Evolutionary conservation across 2,113 vertebrate genomes (phyloP).

Genomic region (Scatophagus argus): DNA sequence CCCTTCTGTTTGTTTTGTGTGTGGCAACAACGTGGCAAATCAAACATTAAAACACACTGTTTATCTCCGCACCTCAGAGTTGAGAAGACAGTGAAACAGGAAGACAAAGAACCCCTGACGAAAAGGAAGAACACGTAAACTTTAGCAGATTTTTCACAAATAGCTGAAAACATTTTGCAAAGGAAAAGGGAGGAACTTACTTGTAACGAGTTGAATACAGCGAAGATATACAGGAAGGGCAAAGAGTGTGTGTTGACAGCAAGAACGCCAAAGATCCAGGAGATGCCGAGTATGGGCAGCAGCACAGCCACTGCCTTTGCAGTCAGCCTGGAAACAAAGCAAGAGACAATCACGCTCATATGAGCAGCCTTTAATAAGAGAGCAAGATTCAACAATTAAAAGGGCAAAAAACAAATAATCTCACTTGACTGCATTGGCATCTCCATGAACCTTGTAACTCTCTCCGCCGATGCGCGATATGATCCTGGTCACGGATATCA

Average conservation of each 20-base stretch:
- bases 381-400: background rate
- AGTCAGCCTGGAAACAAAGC: conserved; percentile 86
- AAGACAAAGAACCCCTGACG: conserved; percentile 97
- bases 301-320: conserved; percentile 95
- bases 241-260: conserved; percentile 89
- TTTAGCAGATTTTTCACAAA: conserved; percentile 10
- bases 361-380: background rate
- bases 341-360: conserved; percentile 3
- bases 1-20: background rate
- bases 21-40: background rate
- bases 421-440: conserved; percentile 95
- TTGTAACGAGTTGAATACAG: conserved; percentile 95
- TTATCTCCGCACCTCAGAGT: conserved; percentile 91
- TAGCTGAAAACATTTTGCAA: background rate
- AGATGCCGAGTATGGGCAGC: conserved; percentile 94
- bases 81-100: conserved; percentile 97
- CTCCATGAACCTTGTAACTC: conserved; percentile 93
- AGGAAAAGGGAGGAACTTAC: conserved; percentile 77
- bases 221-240: conserved; percentile 95
- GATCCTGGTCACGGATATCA: conserved; percentile 94
- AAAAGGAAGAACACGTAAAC: conserved; percentile 7
- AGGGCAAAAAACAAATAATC: conserved; percentile 52
- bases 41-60: background rate
- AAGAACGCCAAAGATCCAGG: conserved; percentile 96
- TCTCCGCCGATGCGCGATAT: conserved; percentile 96